Base-by-base conservation (phyloP, 2,113 vertebrate species). In the Calypte anna region DNA sequence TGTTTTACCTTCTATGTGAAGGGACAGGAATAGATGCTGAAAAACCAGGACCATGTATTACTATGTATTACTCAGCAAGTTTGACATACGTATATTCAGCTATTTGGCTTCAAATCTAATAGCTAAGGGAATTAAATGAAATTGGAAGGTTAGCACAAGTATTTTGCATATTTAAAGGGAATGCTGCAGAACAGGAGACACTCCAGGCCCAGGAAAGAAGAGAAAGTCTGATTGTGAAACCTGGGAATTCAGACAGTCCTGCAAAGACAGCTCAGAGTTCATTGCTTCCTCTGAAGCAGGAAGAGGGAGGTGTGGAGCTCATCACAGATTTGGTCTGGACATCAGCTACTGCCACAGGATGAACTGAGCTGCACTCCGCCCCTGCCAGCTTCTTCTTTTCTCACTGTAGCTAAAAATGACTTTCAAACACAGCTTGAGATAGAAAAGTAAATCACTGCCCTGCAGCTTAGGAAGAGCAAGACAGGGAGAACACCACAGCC, bases 371-470 rank as follows among this genome's bases (percentile, higher is more conserved):
- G 68, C 68, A 14, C 53, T 70, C 51, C 31, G 76, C 54, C 12
- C 67, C 51, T n/a, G 76, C 54, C 12, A 61, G 75, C 62, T 77
- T 33, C 1, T 10, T 55, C 43, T 64, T 36, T 23, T 53, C 94
- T 75, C 75, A 40, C n/a, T 28, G 22, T 6, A 30, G 58, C 82
- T 94, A 90, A 94, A 90, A 95, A 90, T 90, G 1, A 61, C 82
- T 95, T 91, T 79, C 73, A 83, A 83, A 68, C 90, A 70, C 59
- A 75, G 90, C 46, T 74, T 91, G 94, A 97, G 87, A 74, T 7
- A 77, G 72, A 67, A 72, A 93, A 91, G 75, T 64, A 93, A 93
- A 94, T 93, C 85, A 77, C 53, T 57, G 66, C 53, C 63, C 68
- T 77, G 48, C 1, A 9, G 53, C 88, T 86, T 68, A 59, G 72